Percentiles rank a stretch among this genome's conserved stretches.
These are phyloP conservation scores for Nomada fabriciana DNA, from an alignment of 2,888 invertebrate genomes.

Conservation along the genomic window DNA sequence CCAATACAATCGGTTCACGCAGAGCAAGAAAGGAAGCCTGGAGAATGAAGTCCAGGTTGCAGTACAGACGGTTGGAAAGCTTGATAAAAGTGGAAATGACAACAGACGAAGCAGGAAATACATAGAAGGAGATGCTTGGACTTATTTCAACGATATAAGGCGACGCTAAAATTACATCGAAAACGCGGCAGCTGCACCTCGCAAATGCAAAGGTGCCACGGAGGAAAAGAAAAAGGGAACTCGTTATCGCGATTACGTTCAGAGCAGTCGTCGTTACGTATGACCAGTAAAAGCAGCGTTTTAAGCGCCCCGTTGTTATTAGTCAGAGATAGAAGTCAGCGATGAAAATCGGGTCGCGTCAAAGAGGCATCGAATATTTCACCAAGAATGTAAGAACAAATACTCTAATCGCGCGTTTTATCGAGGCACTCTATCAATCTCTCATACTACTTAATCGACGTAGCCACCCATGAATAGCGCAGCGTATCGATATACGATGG, in stretches of 20 bases:
- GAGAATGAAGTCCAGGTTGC: conserved; percentile 5
- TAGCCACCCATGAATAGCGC: no score
- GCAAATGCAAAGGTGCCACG: neutral
- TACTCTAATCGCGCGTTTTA: neutral
- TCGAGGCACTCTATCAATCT: no score
- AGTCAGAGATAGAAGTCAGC: conserved; percentile 36
- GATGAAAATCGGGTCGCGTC: conserved; percentile 7
- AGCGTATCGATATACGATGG: no score
- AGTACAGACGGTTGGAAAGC: neutral
- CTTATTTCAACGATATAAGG: neutral
- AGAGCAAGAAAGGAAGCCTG: neutral
- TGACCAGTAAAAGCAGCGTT: conserved; percentile 44
- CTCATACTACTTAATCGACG: no score
- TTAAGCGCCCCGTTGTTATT: conserved; percentile 55
- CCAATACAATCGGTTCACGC: conserved; percentile 14
- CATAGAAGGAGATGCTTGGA: neutral
- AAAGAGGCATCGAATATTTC: conserved; percentile 28
- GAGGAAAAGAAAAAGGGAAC: conserved; percentile 23
- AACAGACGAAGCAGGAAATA: neutral
- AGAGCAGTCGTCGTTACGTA: conserved; percentile 51
- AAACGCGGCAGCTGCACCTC: neutral
- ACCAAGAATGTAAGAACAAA: conserved; percentile 1
- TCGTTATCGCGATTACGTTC: conserved; percentile 59
- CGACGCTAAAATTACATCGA: conserved; percentile 28
- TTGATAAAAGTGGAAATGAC: neutral